Evolutionary conservation across 2,113 vertebrate species (phyloP), one percentile per base, ranked within the genome.

Genomic region (Syngnathus floridae): DNA sequence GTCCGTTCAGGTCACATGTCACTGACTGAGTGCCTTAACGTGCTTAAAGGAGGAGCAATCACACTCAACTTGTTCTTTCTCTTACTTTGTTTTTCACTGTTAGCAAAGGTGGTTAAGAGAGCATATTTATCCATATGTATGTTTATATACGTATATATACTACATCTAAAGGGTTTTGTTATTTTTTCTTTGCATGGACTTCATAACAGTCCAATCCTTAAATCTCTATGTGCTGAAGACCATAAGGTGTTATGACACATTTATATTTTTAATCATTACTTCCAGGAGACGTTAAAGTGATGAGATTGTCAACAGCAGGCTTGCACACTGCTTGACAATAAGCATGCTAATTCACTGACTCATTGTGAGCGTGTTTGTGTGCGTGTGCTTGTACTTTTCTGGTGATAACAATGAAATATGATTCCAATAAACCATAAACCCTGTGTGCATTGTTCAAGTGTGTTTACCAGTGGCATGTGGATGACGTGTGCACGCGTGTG

Each of bases 381-480:
- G 48, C 4, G 51, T 49, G 48, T n/a, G 17, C 19, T 57, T 11
- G 14, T 43, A 63, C 35, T 70, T 66, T 67, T 31, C 58, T 71
- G 46, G 65, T 36, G 67, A 66, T 71, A 22, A 68, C 2, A 22
- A 67, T 65, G 35, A 69, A 66, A 55, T 70, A 67, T 61, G 55
- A 66, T 45, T 63, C 65, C 66, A 59, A 31, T 70, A 67, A 66
- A 74, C 35, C 56, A 54, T 61, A 51, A 46, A 26, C 38, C 4
- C 14, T 63, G 35, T 52, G 36, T 49, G 38, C 16, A 13, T 21
- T 10, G 1, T 62, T 35, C 16, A 37, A 45, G 64, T 70, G 43
- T 59, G 52, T 58, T 56, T 45, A 22, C 55, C 68, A 55, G 52
- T 46, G 66, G 52, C 49, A 26, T 73, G 71, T 71, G 75, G 64